Evolutionary conservation across 2,113 vertebrate species (phyloP).

Genomic region (Oenanthe oenanthe): DNA sequence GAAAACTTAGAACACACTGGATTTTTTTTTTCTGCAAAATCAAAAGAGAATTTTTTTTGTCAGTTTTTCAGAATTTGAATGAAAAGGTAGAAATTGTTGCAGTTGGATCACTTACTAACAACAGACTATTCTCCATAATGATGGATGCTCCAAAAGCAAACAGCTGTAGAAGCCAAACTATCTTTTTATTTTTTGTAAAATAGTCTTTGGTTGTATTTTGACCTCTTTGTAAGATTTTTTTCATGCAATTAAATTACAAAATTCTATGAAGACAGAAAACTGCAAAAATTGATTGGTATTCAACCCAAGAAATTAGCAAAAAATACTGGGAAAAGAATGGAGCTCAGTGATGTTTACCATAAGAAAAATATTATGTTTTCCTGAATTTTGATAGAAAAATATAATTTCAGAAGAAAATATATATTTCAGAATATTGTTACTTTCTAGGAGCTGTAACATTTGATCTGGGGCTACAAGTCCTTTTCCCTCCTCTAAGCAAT

Average conservation of each 20-base stretch:
- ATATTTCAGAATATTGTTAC: neutral
- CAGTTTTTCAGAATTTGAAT: neutral
- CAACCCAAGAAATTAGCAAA: neutral
- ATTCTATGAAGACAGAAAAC: neutral
- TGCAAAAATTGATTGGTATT: no score
- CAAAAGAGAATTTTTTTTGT: neutral
- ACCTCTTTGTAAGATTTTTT: neutral
- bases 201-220: neutral
- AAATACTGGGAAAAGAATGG: neutral
- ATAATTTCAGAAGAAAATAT: neutral
- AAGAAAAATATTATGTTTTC: neutral
- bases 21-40: neutral
- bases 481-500: neutral
- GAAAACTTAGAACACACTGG: neutral
- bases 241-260: neutral
- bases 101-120: neutral
- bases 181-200: neutral
- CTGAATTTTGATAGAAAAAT: neutral
- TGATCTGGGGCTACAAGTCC: neutral
- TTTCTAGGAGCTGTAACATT: neutral
- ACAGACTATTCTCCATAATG: neutral
- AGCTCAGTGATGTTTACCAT: neutral
- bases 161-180: fast-evolving
- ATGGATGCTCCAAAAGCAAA: neutral
- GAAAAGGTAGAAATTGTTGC: neutral